Evolutionary conservation across 2,113 vertebrate species (phyloP).

Genomic region (Pampusana beccarii): DNA sequence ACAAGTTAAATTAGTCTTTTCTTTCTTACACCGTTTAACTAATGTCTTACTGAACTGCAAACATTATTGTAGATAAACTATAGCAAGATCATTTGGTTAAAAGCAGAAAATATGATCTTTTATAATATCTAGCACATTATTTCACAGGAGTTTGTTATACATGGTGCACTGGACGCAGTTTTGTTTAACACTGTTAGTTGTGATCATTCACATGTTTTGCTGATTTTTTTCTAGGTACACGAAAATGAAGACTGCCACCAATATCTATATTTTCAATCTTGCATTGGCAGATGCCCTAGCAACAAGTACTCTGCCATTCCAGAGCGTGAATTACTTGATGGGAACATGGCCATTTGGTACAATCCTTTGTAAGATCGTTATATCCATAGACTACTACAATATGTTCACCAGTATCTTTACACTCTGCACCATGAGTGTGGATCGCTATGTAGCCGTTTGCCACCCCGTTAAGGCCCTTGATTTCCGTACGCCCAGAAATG

Average conservation of each 20-base stretch:
- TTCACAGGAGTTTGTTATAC: not conserved
- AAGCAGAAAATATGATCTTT: not conserved
- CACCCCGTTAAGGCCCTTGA: slow-evolving; percentile 96
- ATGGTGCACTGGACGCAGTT: not conserved
- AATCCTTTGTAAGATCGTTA: slow-evolving; percentile 91
- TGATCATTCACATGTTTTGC: not conserved
- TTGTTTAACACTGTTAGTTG: not conserved
- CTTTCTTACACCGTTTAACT: not conserved
- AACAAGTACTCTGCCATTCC: slow-evolving; percentile 96
- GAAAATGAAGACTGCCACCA: slow-evolving; percentile 99
- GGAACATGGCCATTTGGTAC: slow-evolving; percentile 97
- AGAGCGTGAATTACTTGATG: slow-evolving; percentile 98
- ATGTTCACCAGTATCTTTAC: slow-evolving; percentile 99
- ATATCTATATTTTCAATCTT: slow-evolving; percentile 99
- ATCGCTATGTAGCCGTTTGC: slow-evolving; percentile 97
- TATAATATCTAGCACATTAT: not conserved
- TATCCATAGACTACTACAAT: slow-evolving; percentile 99
- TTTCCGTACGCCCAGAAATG: slow-evolving; percentile 94
- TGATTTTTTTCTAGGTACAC: slow-evolving; percentile 85
- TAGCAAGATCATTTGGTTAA: not conserved
- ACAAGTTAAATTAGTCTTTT: not conserved
- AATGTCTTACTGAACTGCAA: not conserved
- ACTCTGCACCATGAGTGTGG: slow-evolving; percentile 97
- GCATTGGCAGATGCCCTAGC: slow-evolving; percentile 94
- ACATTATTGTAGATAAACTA: not conserved